Base-by-base conservation (phyloP, 1,140 invertebrate species). In the Achatina immaculata region DNA sequence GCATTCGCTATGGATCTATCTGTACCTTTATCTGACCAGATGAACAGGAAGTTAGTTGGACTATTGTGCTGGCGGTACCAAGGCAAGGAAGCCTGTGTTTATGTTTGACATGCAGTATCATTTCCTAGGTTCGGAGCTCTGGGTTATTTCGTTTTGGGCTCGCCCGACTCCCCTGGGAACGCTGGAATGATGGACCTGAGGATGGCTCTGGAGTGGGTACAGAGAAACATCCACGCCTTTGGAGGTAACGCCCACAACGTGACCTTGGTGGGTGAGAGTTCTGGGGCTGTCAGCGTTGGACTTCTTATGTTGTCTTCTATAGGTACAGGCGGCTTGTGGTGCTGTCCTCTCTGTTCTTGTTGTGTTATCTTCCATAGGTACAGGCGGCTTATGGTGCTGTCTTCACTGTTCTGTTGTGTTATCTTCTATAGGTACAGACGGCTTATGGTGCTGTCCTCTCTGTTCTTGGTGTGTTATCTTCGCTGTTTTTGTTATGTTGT, bases 261-360 rank as follows among this genome's bases (percentile, higher is more conserved):
- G 36, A 99, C 98, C 0, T 92, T 99, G 24, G 98, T 99, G 89
- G 98, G 97, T 21, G 98, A 99, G 91, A 97, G 96, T 82, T 97
- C 97, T n/a, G 98, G 98, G 14, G 97, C 97, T 0, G 96, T 96
- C 16, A 96, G 96, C 51, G 96, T 99, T 2, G 95, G 95, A 31
- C 93, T 99, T 86, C 97, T 99, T 92, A 93, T 99, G 71, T 92
- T 99, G 6, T 98, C 96, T 16, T 96, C 96, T 0, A 92, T 98
- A 34, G 93, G 74, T 76, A 38, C 34, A 28, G n/a, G n/a, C n/a
- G n/a, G n/a, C n/a, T n/a, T n/a, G n/a, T 55, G 51, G 51, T 55
- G 14, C 14, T 55, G 14, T 14, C 14, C n/a, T n/a, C 14, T 55
- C n/a, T 14, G 51, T 55, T n/a, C 14, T 55, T 55, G 51, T 14